Conservation (phyloP, 2,113 vertebrate species). For the Stigmatopora argus region DNA sequence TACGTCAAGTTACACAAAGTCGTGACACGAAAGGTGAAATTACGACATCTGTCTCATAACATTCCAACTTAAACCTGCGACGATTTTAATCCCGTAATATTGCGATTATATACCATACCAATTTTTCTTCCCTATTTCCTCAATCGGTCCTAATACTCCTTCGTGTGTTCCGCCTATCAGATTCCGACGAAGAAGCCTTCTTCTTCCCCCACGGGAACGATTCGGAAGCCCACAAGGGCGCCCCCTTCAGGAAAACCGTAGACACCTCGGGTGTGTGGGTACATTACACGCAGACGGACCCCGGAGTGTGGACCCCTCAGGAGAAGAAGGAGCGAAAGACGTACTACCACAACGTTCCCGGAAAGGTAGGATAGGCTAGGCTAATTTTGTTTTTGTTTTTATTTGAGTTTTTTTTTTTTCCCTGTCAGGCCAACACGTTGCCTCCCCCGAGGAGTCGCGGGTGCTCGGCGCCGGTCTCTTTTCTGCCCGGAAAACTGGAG, state of each 20-base stretch:
- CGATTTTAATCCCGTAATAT: no score
- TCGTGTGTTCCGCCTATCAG: slow-evolving; percentile 39
- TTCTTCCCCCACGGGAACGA: slow-evolving; percentile 66
- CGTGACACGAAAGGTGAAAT: no score
- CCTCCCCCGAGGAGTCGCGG: slow-evolving; percentile 39
- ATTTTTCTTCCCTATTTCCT: background rate
- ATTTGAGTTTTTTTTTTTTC: background rate
- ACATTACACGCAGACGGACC: slow-evolving; percentile 70
- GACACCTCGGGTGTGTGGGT: slow-evolving; percentile 37
- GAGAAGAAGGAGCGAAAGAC: slow-evolving; percentile 47
- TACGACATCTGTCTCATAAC: no score
- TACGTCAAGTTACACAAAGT: no score
- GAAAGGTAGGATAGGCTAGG: slow-evolving; percentile 22
- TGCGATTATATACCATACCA: no score
- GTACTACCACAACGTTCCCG: slow-evolving; percentile 35
- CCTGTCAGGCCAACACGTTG: slow-evolving; percentile 42
- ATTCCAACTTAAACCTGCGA: no score
- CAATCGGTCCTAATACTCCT: no score
- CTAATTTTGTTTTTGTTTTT: background rate
- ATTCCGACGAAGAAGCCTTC: slow-evolving; percentile 73
- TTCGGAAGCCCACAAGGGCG: slow-evolving; percentile 48
- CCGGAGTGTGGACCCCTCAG: slow-evolving; percentile 54
- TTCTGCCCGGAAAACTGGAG: slow-evolving; percentile 71
- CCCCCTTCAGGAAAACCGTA: background rate
- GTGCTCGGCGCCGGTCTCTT: slow-evolving; percentile 59